These are phyloP conservation scores for Lepilemur ruficaudatus DNA, from an alignment of 2,797 vertebrate genomes.

Conservation along the genomic window DNA sequence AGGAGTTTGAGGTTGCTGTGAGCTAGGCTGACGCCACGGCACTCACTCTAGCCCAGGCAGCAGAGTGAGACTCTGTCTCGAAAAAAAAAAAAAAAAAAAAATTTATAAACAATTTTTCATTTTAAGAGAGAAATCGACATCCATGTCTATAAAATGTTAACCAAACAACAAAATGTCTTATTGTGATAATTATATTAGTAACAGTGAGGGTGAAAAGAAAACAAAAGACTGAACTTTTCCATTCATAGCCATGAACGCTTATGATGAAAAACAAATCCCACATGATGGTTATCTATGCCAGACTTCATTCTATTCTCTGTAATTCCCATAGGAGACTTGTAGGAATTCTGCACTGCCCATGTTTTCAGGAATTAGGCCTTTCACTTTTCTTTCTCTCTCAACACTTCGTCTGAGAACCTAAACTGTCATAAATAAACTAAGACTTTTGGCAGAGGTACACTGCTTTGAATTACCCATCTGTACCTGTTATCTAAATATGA, in stretches of 20 bases:
- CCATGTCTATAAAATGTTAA: conserved; percentile 26
- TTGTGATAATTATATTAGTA: conserved; percentile 24
- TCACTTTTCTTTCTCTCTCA: conserved; percentile 63
- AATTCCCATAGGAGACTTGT: conserved; percentile 5
- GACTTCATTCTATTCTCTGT: neutral
- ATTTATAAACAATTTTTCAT: neutral
- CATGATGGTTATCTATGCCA: neutral
- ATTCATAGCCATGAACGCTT: neutral
- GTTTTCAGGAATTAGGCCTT: conserved; percentile 74
- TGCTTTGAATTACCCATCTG: conserved; percentile 75
- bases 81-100: no score
- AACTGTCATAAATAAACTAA: conserved; percentile 77
- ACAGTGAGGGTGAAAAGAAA: conserved; percentile 4
- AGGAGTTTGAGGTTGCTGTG: no score
- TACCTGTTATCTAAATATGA: neutral
- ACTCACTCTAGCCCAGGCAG: no score
- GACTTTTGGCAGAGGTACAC: conserved; percentile 71
- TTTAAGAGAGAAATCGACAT: neutral
- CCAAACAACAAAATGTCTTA: conserved; percentile 44
- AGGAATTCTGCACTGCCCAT: conserved; percentile 57
- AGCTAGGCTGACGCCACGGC: no score
- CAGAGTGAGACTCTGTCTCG: no score
- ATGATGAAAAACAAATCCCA: conserved; percentile 3
- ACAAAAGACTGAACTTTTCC: conserved; percentile 44
- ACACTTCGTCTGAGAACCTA: conserved; percentile 74